These are phyloP conservation scores for Macroglossus sobrinus DNA, from an alignment of 2,113 vertebrate genomes.

Conservation along the genomic window DNA sequence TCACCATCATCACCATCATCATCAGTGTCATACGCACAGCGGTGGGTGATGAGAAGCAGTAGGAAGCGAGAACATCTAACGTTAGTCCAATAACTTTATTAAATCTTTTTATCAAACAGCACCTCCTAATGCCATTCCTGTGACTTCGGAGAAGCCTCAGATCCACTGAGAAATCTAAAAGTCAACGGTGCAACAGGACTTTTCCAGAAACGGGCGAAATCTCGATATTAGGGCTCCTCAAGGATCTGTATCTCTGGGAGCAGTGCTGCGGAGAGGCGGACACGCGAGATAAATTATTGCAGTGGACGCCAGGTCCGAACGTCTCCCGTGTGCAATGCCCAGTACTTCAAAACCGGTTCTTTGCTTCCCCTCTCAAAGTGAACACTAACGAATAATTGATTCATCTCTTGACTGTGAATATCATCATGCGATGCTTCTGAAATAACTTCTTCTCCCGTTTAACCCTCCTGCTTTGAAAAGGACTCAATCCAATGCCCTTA, in stretches of 20 bases:
- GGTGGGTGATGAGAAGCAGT: background rate
- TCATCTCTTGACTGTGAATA: background rate
- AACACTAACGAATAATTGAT: constrained; percentile 55
- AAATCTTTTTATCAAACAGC: background rate
- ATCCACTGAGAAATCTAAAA: background rate
- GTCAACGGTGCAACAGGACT: background rate
- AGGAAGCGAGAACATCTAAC: background rate
- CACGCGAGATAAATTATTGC: background rate
- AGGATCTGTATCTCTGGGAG: background rate
- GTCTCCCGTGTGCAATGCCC: constrained; percentile 4
- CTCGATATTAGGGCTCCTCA: background rate
- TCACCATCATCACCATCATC: background rate
- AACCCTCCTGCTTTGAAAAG: background rate
- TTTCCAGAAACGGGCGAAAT: background rate
- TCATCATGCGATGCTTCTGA: background rate
- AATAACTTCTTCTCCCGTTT: constrained; percentile 6
- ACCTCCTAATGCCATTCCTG: background rate
- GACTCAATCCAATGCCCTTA: background rate
- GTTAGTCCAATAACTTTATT: background rate
- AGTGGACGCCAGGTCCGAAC: constrained; percentile 4
- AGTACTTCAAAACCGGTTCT: constrained; percentile 38
- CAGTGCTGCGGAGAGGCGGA: background rate
- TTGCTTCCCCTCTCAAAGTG: constrained; percentile 44
- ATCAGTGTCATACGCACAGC: background rate
- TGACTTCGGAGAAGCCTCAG: background rate